These are phyloP conservation scores for Cyrtonyx montezumae DNA, from an alignment of 2,113 vertebrate species.

Conservation along the genomic window DNA sequence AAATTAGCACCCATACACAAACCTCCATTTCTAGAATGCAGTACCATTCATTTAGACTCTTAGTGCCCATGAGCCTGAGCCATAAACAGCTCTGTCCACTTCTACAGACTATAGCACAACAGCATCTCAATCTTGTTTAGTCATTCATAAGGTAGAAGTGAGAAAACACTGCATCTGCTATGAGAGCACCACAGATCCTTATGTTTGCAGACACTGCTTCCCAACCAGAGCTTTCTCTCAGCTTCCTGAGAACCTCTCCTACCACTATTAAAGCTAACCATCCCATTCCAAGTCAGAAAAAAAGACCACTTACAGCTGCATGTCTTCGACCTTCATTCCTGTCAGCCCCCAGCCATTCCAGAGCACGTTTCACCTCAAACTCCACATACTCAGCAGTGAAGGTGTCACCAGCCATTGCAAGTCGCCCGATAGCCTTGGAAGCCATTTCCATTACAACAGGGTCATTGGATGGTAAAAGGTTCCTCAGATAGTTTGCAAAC, in stretches of 20 bases:
- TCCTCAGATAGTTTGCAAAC: conserved; percentile 97
- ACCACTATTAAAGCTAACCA: background rate
- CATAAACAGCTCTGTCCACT: background rate
- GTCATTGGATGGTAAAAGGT: conserved; percentile 96
- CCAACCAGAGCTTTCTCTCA: background rate
- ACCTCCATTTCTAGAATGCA: background rate
- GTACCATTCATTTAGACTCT: background rate
- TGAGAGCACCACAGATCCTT: background rate
- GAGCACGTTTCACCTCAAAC: conserved; percentile 97
- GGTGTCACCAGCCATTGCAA: conserved; percentile 97
- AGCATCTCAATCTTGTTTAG: background rate
- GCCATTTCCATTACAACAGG: conserved; percentile 99
- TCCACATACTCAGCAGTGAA: conserved; percentile 99
- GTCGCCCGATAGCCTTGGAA: conserved; percentile 95
- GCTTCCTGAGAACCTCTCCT: background rate
- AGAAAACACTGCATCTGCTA: background rate
- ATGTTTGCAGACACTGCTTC: background rate
- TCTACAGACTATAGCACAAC: background rate
- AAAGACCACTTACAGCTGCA: conserved; percentile 86
- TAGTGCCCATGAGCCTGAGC: background rate
- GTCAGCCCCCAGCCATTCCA: conserved; percentile 98
- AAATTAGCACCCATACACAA: background rate
- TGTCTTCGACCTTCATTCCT: conserved; percentile 95
- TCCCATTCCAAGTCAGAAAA: background rate
- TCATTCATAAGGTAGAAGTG: background rate